phyloP scores from a whole-genome alignment of 2,797 vertebrate species.

The Lindbergichthys nudifrons region DNA sequence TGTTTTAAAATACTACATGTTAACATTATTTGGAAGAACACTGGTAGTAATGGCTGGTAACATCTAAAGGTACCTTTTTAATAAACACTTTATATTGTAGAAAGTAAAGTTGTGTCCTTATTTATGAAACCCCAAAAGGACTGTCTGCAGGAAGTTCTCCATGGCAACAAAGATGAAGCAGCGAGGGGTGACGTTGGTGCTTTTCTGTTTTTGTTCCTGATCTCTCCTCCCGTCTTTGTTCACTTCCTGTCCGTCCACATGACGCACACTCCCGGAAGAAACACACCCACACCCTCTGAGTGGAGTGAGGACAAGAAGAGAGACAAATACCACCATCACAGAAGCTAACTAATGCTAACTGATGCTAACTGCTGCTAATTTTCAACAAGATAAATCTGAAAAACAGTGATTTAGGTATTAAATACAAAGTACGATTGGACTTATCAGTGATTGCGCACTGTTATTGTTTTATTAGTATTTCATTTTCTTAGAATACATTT shows the following conservation, averaged over 20 bases:
- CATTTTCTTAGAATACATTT: too few relatives aligned
- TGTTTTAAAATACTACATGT: not conserved
- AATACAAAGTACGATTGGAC: too few relatives aligned
- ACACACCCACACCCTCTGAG: not conserved
- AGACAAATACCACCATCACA: constrained; percentile 1
- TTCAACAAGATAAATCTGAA: too few relatives aligned
- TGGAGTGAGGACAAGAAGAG: not conserved
- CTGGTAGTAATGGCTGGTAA: not conserved
- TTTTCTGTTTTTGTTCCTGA: constrained; percentile 20
- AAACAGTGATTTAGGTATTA: too few relatives aligned
- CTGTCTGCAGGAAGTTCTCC: constrained; percentile 38
- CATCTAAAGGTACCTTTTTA: not conserved
- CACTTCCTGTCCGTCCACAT: constrained; percentile 20
- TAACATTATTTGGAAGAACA: not conserved
- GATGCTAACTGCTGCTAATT: too few relatives aligned
- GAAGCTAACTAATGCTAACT: too few relatives aligned
- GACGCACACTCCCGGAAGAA: constrained; percentile 16
- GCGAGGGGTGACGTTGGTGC: constrained; percentile 9
- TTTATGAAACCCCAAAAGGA: constrained; percentile 17
- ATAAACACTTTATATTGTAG: not conserved
- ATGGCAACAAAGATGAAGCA: constrained; percentile 36
- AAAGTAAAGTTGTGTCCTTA: not conserved
- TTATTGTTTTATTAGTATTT: too few relatives aligned
- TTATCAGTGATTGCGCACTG: too few relatives aligned
- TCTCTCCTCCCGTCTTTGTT: constrained; percentile 1